These are phyloP conservation scores for Augochlora pura DNA, from an alignment of 1,140 invertebrate genomes.

Conservation along the genomic window DNA sequence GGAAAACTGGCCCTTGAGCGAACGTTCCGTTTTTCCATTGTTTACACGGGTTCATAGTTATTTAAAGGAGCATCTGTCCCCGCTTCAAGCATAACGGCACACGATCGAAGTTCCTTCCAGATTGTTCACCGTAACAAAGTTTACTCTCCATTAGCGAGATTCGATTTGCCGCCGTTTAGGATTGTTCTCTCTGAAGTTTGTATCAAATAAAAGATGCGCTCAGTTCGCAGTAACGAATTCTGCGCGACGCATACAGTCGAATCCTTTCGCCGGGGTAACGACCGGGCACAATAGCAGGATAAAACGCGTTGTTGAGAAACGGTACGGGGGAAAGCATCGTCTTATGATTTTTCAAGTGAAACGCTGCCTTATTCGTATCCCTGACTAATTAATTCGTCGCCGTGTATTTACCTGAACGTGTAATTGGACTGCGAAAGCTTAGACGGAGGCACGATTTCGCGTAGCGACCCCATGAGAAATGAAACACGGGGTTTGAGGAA, in stretches of 20 bases:
- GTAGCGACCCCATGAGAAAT: too few relatives aligned
- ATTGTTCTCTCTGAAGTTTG: neutral
- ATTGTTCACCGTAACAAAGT: neutral
- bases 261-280: too few relatives aligned
- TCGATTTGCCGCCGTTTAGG: neutral
- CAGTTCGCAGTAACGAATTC: neutral
- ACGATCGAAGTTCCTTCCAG: neutral
- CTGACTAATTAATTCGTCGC: too few relatives aligned
- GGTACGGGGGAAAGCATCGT: too few relatives aligned
- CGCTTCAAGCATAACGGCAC: neutral
- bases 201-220: neutral
- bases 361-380: too few relatives aligned
- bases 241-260: neutral
- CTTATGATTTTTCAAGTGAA: too few relatives aligned
- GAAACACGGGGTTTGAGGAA: too few relatives aligned
- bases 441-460: too few relatives aligned
- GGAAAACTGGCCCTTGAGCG: neutral
- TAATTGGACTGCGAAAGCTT: too few relatives aligned
- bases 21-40: neutral
- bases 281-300: too few relatives aligned
- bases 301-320: too few relatives aligned
- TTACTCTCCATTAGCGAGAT: constrained; percentile 3
- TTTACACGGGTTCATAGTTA: neutral
- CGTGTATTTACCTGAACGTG: too few relatives aligned
- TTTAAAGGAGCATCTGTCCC: neutral